These are phyloP conservation scores for Embidobia sp. DNA, from an alignment of 2,888 invertebrate genomes.

Conservation along the genomic window DNA sequence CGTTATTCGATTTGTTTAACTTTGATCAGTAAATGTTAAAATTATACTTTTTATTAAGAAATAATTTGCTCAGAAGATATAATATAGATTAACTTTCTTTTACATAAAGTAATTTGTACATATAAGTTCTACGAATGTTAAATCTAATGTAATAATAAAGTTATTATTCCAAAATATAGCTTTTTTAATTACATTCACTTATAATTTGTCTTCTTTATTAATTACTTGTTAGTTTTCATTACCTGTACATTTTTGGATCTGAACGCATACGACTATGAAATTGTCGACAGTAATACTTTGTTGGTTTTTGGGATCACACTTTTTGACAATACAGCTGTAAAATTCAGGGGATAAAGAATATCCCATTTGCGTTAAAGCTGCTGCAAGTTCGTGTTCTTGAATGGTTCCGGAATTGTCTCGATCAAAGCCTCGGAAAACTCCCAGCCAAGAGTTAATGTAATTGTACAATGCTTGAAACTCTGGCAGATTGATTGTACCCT, in stretches of 20 bases:
- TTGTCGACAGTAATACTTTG: slow-evolving; percentile 90
- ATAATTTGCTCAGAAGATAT: not conserved
- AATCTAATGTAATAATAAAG: slow-evolving; percentile 12
- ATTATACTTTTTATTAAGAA: slow-evolving; percentile 8
- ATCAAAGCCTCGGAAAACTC: slow-evolving; percentile 92
- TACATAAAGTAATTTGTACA: too few relatives aligned
- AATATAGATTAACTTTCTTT: too few relatives aligned
- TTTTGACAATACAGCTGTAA: slow-evolving; percentile 86
- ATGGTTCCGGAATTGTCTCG: slow-evolving; percentile 92
- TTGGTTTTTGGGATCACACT: slow-evolving; percentile 85
- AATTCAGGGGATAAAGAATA: slow-evolving; percentile 92
- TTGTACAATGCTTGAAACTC: slow-evolving; percentile 94
- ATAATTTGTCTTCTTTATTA: too few relatives aligned
- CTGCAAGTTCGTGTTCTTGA: slow-evolving; percentile 88
- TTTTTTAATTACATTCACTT: too few relatives aligned
- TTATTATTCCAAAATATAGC: not conserved
- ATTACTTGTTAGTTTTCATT: slow-evolving; percentile 1
- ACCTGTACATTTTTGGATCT: slow-evolving; percentile 91
- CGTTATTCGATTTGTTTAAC: too few relatives aligned
- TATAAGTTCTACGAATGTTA: slow-evolving; percentile 7
- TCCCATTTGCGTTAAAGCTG: slow-evolving; percentile 94
- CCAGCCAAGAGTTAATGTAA: slow-evolving; percentile 94
- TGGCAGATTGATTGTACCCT: slow-evolving; percentile 91
- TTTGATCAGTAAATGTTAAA: not conserved
- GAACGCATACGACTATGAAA: slow-evolving; percentile 94